These are phyloP conservation scores for Cepaea nemoralis DNA, from an alignment of 1,140 invertebrate genomes.

Conservation along the genomic window DNA sequence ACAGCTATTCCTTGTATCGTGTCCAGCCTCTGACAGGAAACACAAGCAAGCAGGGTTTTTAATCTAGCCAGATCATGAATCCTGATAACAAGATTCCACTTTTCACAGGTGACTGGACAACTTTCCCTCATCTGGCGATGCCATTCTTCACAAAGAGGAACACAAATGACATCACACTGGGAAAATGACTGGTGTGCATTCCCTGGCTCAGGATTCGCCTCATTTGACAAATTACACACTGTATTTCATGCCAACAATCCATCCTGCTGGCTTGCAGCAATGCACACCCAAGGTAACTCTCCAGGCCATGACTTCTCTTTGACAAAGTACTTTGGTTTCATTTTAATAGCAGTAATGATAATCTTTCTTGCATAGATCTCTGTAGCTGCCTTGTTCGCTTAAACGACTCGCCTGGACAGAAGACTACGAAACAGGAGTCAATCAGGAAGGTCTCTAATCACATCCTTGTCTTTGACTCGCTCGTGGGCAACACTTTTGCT, in stretches of 20 bases:
- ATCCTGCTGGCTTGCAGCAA: neutral
- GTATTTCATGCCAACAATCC: neutral
- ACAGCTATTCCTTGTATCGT: no score
- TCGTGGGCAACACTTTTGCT: neutral
- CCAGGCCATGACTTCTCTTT: neutral
- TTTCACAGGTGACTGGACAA: neutral
- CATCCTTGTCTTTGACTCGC: neutral
- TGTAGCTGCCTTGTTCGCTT: neutral
- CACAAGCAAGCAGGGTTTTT: no score
- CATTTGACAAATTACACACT: neutral
- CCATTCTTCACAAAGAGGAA: neutral
- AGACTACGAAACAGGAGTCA: neutral
- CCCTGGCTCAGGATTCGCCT: neutral
- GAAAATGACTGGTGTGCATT: neutral
- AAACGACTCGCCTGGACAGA: neutral
- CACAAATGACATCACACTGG: neutral
- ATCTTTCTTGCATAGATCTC: neutral
- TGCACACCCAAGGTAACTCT: neutral
- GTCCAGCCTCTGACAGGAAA: no score
- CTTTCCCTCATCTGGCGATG: neutral
- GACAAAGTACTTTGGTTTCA: neutral
- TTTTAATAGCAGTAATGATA: neutral
- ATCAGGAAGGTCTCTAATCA: neutral
- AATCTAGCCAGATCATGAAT: constrained; percentile 15
- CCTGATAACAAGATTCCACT: neutral